Evolutionary conservation across 2,113 vertebrate species (phyloP), one percentile per base, ranked within the genome.

Genomic region (Bucco capensis): DNA sequence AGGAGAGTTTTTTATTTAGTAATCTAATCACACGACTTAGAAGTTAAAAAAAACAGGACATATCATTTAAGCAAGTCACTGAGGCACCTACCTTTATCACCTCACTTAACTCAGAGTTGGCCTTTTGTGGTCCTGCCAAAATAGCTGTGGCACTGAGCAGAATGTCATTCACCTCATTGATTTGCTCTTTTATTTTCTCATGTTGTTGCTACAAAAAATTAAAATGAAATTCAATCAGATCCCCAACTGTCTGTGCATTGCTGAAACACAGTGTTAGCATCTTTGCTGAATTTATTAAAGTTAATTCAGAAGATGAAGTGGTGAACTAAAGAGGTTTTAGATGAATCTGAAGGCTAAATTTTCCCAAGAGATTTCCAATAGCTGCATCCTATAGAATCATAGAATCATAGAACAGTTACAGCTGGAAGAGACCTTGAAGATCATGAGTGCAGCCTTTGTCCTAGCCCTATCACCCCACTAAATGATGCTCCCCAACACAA

Each of bases 51-150:
- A 88, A 57, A 53, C 18, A n/a, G 12, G 44, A 30, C 8, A 15
- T 28, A 44, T 27, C 0, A 46, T 85, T 91, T 85, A 83, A 85
- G 70, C 4, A 65, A 67, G 31, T 71, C 23, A 57, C 21, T 5
- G n/a, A 67, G 25, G 7, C 33, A 53, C 90, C 92, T 97, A 99
- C 99, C 98, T 97, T 97, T 93, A 98, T 97, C 86, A 98, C 78
- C 42, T 96, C 94, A 14, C 97, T 96, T 96, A 99, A 77, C 25
- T 98, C 97, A 37, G 88, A 95, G 87, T 94, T 96, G 12, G 96
- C 91, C 53, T 69, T 88, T 24, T 96, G 91, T 37, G 98, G 90
- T 18, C 90, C 89, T 69, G 60, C 86, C 73, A 99, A 84, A 78
- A 96, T 86, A 53, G 76, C 86, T 38, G 28, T 86, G 69, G 98